Evolutionary conservation across 2,113 vertebrate species (phyloP).

Genomic region (Vireo altiloquus): DNA sequence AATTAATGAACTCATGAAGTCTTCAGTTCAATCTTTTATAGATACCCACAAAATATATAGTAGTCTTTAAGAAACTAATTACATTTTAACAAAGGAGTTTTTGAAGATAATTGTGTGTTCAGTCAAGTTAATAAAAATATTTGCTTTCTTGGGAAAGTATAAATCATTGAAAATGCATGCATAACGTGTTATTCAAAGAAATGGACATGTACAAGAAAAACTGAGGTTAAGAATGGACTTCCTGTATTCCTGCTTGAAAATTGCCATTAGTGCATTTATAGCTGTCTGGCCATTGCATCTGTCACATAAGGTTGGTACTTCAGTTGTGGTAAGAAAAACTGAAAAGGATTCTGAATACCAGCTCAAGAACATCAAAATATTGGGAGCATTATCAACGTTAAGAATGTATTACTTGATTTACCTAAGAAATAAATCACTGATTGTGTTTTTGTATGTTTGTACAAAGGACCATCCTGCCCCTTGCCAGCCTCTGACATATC

Average conservation of each 20-base stretch:
- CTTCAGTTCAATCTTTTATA: neutral
- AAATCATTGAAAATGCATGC: neutral
- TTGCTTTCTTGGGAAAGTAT: neutral
- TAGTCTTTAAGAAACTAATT: neutral
- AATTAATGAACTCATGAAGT: neutral
- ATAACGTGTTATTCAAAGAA: neutral
- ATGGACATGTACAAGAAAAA: neutral
- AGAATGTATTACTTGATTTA: neutral
- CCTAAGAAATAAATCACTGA: neutral
- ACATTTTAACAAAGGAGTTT: neutral
- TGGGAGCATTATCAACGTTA: neutral
- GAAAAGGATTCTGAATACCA: neutral
- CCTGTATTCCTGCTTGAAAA: neutral
- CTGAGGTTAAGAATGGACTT: neutral
- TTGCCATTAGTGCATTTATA: neutral
- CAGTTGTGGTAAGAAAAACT: neutral
- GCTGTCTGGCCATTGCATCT: neutral
- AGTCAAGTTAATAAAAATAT: neutral
- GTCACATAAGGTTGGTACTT: neutral
- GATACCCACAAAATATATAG: neutral
- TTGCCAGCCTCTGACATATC: neutral
- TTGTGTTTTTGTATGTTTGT: neutral
- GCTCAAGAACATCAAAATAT: neutral
- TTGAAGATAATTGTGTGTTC: neutral
- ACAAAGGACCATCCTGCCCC: neutral